A percentile compares a stretch with the other conserved stretches of the same genome.
phyloP scores from a whole-genome alignment of 2,888 invertebrate species.

The Eutolmus rufibarbis region DNA sequence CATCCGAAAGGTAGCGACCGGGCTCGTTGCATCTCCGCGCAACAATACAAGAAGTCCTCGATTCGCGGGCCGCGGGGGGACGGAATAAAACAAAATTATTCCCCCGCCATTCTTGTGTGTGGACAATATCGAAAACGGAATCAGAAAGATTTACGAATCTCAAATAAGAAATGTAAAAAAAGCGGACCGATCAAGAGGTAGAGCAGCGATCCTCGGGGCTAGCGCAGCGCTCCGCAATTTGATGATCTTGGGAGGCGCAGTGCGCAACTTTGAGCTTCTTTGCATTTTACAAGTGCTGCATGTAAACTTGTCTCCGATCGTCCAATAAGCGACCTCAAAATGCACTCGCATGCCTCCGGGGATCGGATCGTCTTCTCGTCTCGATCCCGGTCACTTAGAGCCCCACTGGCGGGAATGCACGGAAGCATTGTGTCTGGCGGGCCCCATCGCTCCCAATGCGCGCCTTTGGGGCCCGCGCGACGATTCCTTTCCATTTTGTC shows the following conservation, averaged over 20 bases:
- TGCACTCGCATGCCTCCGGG: background rate
- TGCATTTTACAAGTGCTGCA: conserved; percentile 40
- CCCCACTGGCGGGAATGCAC: conserved; percentile 25
- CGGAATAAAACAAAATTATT: conserved; percentile 36
- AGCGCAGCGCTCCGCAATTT: background rate
- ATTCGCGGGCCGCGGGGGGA: background rate
- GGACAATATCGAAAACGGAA: conserved; percentile 45
- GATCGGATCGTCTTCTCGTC: conserved; percentile 4
- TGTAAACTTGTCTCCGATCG: conserved; percentile 35
- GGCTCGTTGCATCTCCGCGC: background rate
- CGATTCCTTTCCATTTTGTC: conserved; percentile 6
- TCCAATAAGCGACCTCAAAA: conserved; percentile 26
- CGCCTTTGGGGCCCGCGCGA: background rate
- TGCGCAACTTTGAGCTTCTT: conserved; percentile 27
- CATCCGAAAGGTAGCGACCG: conserved; percentile 13
- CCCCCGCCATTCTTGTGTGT: conserved; percentile 23
- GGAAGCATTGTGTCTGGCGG: conserved; percentile 40
- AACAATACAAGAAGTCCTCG: conserved; percentile 11
- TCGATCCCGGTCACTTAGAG: conserved; percentile 25
- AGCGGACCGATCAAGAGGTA: conserved; percentile 8
- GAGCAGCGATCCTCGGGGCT: background rate
- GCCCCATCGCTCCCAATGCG: background rate
- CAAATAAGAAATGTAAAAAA: background rate
- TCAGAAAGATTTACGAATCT: conserved; percentile 44
- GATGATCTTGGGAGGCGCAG: conserved; percentile 14